Conservation (phyloP, 2,888 invertebrate genomes). For the Thecocarcelia acutangulata region DNA sequence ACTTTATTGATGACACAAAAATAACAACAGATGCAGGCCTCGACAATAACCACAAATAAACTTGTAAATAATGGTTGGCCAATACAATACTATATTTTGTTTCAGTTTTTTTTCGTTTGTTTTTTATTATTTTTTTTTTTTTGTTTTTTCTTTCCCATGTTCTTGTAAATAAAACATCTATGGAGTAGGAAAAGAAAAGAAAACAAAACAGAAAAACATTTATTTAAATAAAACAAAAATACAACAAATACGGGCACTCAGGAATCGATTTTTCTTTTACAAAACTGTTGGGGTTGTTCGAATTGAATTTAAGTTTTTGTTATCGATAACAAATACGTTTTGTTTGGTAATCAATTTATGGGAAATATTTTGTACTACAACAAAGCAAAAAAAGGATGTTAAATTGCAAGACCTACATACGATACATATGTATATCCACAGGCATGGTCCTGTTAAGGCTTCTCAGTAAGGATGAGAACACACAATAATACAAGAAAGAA, state of each 20-base stretch:
- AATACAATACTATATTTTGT: conserved; percentile 52
- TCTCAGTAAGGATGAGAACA: no score
- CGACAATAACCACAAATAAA: conserved; percentile 68
- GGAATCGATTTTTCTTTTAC: conserved; percentile 27
- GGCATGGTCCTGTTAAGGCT: no score
- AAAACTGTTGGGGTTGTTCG: conserved; percentile 19
- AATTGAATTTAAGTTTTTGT: conserved; percentile 18
- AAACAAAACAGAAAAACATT: background rate
- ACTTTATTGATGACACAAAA: conserved; percentile 70
- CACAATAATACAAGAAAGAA: background rate
- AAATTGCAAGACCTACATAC: no score
- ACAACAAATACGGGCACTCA: conserved; percentile 15
- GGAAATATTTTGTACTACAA: background rate
- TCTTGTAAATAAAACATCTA: conserved; percentile 37
- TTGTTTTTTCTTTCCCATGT: conserved; percentile 14
- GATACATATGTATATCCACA: no score
- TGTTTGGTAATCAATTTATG: conserved; percentile 37
- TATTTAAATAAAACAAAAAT: background rate
- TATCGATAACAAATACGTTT: conserved; percentile 18
- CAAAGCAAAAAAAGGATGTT: no score
- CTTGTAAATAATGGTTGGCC: conserved; percentile 67
- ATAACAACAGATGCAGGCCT: conserved; percentile 68
- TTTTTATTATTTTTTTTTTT: background rate
- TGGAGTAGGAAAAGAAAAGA: background rate
- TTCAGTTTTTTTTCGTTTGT: conserved; percentile 4